Conservation (phyloP, 2,797 vertebrate species). For the Anomalospiza imberbis region DNA sequence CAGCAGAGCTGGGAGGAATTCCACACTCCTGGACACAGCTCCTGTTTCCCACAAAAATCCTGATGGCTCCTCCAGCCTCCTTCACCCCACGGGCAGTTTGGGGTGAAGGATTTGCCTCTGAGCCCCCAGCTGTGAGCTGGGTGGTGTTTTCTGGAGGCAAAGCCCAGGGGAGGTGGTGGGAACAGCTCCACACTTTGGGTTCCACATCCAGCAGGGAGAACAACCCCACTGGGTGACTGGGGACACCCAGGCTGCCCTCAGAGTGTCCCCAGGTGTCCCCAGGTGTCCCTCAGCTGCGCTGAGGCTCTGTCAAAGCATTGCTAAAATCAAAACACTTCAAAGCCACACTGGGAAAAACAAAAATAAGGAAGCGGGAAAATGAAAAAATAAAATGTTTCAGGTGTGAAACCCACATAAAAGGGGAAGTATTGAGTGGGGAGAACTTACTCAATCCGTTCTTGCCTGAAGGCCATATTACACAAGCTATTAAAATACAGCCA, state of each 20-base stretch:
- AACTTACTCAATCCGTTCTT: not conserved
- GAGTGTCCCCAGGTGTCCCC: not conserved
- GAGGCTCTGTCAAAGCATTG: not conserved
- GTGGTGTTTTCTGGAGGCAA: not conserved
- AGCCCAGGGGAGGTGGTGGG: not conserved
- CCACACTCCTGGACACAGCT: rapidly evolving
- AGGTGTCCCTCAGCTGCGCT: not conserved
- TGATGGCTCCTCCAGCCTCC: not conserved
- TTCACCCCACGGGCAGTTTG: rapidly evolving
- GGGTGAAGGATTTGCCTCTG: not conserved
- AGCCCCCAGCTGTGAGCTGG: not conserved
- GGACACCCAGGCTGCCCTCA: too few species aligned
- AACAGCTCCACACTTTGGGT: not conserved
- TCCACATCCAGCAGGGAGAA: not conserved
- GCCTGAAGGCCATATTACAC: not conserved
- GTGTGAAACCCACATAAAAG: not conserved
- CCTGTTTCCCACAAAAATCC: not conserved
- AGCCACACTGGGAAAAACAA: not conserved
- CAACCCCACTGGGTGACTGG: too few species aligned
- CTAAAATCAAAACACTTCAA: not conserved
- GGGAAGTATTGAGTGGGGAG: not conserved
- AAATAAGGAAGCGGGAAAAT: not conserved
- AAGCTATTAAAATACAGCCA: not conserved
- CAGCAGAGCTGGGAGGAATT: not conserved
- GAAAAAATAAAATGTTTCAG: not conserved